Evolutionary conservation across 2,797 vertebrate species (phyloP).

Genomic region (Geotria australis): DNA sequence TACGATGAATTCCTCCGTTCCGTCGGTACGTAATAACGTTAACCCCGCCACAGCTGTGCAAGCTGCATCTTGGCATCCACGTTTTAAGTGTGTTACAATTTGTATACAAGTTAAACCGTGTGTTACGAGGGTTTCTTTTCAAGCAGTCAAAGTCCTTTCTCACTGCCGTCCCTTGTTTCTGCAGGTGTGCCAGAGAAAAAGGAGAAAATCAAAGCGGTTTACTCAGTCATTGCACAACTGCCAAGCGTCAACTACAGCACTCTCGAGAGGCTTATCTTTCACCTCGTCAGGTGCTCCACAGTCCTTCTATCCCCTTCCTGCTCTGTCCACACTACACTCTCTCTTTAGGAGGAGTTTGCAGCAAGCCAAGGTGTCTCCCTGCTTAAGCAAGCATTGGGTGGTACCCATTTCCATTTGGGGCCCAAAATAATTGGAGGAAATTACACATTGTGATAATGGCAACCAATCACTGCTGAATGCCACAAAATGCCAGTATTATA

Average conservation of each 20-base stretch:
- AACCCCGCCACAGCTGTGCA: background rate
- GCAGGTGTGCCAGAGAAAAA: slow-evolving; percentile 65
- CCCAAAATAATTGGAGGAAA: no score
- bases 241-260: slow-evolving; percentile 69
- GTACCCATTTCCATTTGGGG: no score
- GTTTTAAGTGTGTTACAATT: no score
- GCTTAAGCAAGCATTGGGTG: no score
- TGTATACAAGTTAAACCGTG: no score
- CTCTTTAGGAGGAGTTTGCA: no score
- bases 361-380: no score
- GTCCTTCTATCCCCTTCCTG: background rate
- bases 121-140: no score
- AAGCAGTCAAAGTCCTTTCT: background rate
- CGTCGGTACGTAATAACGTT: slow-evolving; percentile 28
- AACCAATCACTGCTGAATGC: no score
- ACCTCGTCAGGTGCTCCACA: slow-evolving; percentile 49
- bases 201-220: slow-evolving; percentile 48
- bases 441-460: no score
- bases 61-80: background rate
- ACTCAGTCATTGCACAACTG: slow-evolving; percentile 78
- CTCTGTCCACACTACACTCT: no score
- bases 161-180: slow-evolving; percentile 1
- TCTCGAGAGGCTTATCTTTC: slow-evolving; percentile 79
- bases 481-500: no score
- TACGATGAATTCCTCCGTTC: slow-evolving; percentile 80